phyloP scores from a whole-genome alignment of 2,888 invertebrate species.

The Sisyra nigra region DNA sequence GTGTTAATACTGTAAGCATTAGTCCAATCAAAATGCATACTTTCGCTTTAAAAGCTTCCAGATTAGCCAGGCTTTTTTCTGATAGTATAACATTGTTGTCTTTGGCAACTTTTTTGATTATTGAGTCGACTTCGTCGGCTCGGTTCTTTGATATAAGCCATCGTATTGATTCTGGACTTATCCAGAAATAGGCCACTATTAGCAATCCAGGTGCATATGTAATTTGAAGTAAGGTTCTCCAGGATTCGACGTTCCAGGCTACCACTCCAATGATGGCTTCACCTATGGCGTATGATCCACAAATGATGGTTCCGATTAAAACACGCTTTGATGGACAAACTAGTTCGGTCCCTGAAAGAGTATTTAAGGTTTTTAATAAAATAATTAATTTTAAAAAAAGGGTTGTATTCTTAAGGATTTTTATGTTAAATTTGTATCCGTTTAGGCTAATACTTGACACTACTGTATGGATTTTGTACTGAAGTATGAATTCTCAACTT shows the following conservation, averaged over 20 bases:
- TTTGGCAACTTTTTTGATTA: constrained; percentile 43
- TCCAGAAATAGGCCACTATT: constrained; percentile 47
- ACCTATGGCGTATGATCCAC: constrained; percentile 54
- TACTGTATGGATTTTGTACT: too few relatives aligned
- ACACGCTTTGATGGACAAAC: constrained; percentile 58
- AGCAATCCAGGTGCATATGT: constrained; percentile 51
- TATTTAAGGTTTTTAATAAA: too few relatives aligned
- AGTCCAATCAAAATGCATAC: too few relatives aligned
- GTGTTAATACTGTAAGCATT: too few relatives aligned
- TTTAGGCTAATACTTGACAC: too few relatives aligned
- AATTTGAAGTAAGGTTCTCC: constrained; percentile 47
- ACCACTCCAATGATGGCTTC: constrained; percentile 47
- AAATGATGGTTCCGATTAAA: constrained; percentile 51
- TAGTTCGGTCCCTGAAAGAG: constrained; percentile 53
- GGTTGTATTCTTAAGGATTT: too few relatives aligned
- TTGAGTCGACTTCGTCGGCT: constrained; percentile 35
- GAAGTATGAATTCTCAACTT: too few relatives aligned
- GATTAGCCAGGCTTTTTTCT: constrained; percentile 31
- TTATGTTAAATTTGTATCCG: too few relatives aligned
- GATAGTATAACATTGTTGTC: constrained; percentile 42
- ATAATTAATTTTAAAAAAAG: too few relatives aligned
- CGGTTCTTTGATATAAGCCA: constrained; percentile 54
- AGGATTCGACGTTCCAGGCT: constrained; percentile 49
- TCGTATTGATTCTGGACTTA: constrained; percentile 55
- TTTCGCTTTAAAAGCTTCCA: constrained; percentile 14